These are phyloP conservation scores for Euzophera pinguis DNA, from an alignment of 2,888 invertebrate species.

Conservation along the genomic window DNA sequence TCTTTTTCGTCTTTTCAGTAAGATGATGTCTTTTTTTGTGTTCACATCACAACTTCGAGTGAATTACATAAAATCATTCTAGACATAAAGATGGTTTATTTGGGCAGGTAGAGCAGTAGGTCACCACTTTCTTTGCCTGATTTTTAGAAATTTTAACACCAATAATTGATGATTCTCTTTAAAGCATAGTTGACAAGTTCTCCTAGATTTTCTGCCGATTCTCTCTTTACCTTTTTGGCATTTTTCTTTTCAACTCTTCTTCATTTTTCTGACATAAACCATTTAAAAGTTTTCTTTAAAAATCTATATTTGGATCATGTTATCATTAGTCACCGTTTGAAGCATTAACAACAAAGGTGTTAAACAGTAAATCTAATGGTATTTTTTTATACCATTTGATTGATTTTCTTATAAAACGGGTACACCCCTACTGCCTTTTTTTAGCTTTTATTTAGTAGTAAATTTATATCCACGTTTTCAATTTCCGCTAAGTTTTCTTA, in stretches of 20 bases:
- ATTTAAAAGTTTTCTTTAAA: conserved; percentile 14
- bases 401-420: conserved; percentile 19
- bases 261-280: conserved; percentile 4
- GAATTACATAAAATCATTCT: conserved; percentile 3
- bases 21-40: not conserved
- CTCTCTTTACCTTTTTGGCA: conserved; percentile 7
- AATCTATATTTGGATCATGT: conserved; percentile 17
- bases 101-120: conserved; percentile 9
- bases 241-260: not conserved
- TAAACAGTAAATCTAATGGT: conserved; percentile 28
- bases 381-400: conserved; percentile 34
- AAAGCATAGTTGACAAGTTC: conserved; percentile 11
- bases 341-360: conserved; percentile 30
- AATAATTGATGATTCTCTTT: conserved; percentile 4
- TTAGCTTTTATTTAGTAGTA: not conserved
- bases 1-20: too few species aligned
- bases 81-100: conserved; percentile 8
- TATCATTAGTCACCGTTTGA: conserved; percentile 19
- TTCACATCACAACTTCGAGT: not conserved
- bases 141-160: conserved; percentile 10
- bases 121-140: conserved; percentile 14
- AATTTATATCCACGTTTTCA: not conserved
- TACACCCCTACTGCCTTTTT: not conserved
- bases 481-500: not conserved
- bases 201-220: conserved; percentile 1